These are phyloP conservation scores for Hucho hucho DNA, from an alignment of 2,113 vertebrate genomes.

Conservation along the genomic window DNA sequence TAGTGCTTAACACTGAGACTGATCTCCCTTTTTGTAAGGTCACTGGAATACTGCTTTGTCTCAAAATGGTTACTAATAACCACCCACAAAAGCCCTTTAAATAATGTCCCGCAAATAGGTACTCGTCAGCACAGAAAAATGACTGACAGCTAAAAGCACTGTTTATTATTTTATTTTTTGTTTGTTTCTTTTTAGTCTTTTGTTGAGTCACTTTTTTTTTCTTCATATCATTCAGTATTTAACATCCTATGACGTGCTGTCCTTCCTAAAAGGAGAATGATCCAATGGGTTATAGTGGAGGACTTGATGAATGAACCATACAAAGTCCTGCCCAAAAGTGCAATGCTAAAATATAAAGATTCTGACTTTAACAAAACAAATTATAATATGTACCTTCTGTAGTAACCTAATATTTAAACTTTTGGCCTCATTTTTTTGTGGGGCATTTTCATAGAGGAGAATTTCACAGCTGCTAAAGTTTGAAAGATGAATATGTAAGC, in stretches of 20 bases:
- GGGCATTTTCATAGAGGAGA: conserved; percentile 56
- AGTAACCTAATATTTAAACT: conserved; percentile 56
- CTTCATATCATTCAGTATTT: conserved; percentile 58
- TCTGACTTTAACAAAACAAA: conserved; percentile 54
- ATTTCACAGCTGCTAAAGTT: conserved; percentile 62
- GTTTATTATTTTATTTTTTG: conserved; percentile 32
- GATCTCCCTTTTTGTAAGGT: conserved; percentile 67
- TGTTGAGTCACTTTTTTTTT: conserved; percentile 1
- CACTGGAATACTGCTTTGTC: conserved; percentile 53
- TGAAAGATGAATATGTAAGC: conserved; percentile 37
- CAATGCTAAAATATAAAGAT: conserved; percentile 66
- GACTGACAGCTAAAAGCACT: conserved; percentile 56
- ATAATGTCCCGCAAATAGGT: conserved; percentile 12
- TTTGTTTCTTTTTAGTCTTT: conserved; percentile 16
- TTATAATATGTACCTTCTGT: conserved; percentile 63
- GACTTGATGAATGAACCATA: conserved; percentile 74
- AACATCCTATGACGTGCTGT: conserved; percentile 59
- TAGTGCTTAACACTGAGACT: conserved; percentile 62
- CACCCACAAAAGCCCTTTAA: conserved; percentile 67
- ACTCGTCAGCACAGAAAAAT: conserved; percentile 48
- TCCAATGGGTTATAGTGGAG: conserved; percentile 63
- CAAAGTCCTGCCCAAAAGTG: conserved; percentile 61
- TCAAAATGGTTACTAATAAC: conserved; percentile 54
- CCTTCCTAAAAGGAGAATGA: conserved; percentile 69
- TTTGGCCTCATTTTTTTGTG: conserved; percentile 53